These are phyloP conservation scores for Ptycholaimellus sp. DNA, from an alignment of 2,888 invertebrate species.

Conservation along the genomic window DNA sequence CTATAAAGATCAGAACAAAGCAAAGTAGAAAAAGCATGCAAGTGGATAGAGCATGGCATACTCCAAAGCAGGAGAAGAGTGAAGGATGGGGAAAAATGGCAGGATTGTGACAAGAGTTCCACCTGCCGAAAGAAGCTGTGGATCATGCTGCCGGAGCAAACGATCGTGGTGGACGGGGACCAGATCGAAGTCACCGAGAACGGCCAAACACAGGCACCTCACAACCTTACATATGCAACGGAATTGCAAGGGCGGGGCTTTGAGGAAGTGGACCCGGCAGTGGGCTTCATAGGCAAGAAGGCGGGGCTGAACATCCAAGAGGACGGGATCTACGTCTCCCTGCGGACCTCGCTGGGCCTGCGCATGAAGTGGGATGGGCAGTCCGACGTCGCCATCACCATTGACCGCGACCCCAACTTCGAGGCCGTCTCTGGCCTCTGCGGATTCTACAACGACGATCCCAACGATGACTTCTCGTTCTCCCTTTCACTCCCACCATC, in stretches of 20 bases:
- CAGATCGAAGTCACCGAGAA: background rate
- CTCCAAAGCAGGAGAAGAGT: no score
- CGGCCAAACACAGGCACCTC: no score
- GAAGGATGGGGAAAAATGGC: no score
- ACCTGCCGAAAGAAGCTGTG: background rate
- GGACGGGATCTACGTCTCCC: slow-evolving; percentile 4
- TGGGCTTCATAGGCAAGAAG: no score
- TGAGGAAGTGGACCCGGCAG: no score
- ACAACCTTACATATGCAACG: no score
- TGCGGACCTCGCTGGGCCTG: slow-evolving; percentile 6
- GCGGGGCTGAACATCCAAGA: slow-evolving; percentile 5
- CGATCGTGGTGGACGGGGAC: background rate
- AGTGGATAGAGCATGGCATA: no score
- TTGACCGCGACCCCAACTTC: slow-evolving; percentile 1
- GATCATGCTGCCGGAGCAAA: background rate
- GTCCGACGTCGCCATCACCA: slow-evolving; percentile 4
- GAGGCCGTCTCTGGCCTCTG: slow-evolving; percentile 5
- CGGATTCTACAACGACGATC: slow-evolving; percentile 6
- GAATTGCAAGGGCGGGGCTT: no score
- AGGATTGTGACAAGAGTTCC: no score
- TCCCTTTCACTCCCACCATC: no score
- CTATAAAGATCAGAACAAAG: no score
- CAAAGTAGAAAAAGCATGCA: no score
- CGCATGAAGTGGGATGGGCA: slow-evolving; percentile 7
- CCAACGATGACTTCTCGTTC: slow-evolving; percentile 5